phyloP scores from a whole-genome alignment of 53 echinoderm and acorn worm genomes.

The Arbacia lixula region DNA sequence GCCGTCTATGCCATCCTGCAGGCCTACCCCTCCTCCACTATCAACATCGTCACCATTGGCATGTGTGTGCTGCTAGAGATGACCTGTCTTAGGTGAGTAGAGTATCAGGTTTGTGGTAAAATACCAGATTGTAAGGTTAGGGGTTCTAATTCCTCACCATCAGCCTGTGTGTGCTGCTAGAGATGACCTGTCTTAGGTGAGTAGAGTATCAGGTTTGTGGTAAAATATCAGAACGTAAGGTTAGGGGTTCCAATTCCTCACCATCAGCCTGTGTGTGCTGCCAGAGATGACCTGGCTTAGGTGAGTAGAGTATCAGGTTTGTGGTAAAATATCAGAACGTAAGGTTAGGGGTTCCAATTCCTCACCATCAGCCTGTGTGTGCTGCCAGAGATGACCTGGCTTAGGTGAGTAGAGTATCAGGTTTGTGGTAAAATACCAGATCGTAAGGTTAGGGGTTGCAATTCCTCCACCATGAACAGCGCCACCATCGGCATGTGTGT shows the following conservation, averaged over 20 bases:
- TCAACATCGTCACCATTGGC: constrained; percentile 88
- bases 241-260: constrained; percentile 73
- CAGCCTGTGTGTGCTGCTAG: constrained; percentile 86
- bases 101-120: not conserved
- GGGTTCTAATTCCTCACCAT: constrained; percentile 84
- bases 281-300: constrained; percentile 78
- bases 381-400: constrained; percentile 74
- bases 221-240: no score
- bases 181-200: constrained; percentile 91
- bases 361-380: constrained; percentile 80
- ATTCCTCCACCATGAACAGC: constrained; percentile 76
- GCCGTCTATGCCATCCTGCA: constrained; percentile 74
- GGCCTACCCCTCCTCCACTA: constrained; percentile 67
- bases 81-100: constrained; percentile 81
- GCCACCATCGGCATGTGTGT: constrained; percentile 81
- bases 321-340: no score
- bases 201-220: not conserved
- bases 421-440: no score
- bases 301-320: constrained; percentile 16
- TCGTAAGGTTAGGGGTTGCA: no score
- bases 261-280: constrained; percentile 78
- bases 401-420: constrained; percentile 28
- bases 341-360: no score
- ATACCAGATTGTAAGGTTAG: no score
- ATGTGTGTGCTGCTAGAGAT: constrained; percentile 90